phyloP scores from a whole-genome alignment of 2,888 invertebrate genomes.

The Hirtodrosophila histrioides region DNA sequence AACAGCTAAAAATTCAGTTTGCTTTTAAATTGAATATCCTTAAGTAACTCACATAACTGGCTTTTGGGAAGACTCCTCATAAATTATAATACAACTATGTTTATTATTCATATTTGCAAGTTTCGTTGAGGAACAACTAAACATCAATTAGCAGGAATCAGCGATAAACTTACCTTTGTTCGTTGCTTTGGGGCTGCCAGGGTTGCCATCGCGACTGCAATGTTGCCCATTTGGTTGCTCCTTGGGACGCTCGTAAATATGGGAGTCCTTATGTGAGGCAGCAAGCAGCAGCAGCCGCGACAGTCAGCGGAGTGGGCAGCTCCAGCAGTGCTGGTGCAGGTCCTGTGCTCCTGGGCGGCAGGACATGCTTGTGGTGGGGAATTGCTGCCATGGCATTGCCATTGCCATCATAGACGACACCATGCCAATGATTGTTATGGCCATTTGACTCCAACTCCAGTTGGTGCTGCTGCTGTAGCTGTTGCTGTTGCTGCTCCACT shows the following conservation, averaged over 20 bases:
- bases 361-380: conserved; percentile 2
- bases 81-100: no score
- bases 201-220: conserved; percentile 46
- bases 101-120: no score
- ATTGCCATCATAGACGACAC: conserved; percentile 69
- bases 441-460: conserved; percentile 40
- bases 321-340: conserved; percentile 14
- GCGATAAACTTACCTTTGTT: conserved; percentile 69
- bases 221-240: conserved; percentile 60
- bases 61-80: no score
- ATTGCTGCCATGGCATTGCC: conserved; percentile 55
- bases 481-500: conserved; percentile 8
- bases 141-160: conserved; percentile 29
- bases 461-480: conserved; percentile 14
- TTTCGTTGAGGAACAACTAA: conserved; percentile 3
- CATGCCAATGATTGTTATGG: conserved; percentile 77
- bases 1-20: no score
- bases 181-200: conserved; percentile 28
- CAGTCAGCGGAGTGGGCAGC: conserved; percentile 2
- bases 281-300: conserved; percentile 16
- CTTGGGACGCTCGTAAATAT: conserved; percentile 64
- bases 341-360: neutral
- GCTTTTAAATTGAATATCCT: no score
- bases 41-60: no score
- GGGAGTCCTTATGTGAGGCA: conserved; percentile 50